A percentile compares a stretch with the other conserved stretches of the same genome.
Evolutionary conservation across 2,797 vertebrate species (phyloP).

Genomic region (Pangasius macronema): DNA sequence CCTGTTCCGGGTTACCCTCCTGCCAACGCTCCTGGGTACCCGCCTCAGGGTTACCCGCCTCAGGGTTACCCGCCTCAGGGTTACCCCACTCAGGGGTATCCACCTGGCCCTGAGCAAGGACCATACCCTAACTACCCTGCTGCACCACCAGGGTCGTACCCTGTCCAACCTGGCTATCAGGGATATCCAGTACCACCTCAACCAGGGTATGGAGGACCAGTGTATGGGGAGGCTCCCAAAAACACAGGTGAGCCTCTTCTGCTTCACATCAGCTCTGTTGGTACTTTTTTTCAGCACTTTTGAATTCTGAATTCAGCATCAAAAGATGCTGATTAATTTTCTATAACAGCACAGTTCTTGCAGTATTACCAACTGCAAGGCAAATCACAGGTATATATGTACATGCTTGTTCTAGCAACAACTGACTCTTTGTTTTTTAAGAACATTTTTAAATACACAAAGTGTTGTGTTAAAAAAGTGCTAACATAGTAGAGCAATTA

Average conservation of each 20-base stretch:
- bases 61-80: slow-evolving; percentile 41
- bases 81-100: slow-evolving; percentile 49
- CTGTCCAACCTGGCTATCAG: slow-evolving; percentile 61
- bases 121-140: slow-evolving; percentile 51
- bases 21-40: slow-evolving; percentile 40
- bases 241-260: slow-evolving; percentile 55
- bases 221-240: slow-evolving; percentile 59
- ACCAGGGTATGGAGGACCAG: slow-evolving; percentile 49
- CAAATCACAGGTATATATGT: not conserved
- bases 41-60: slow-evolving; percentile 55
- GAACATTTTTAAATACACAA: no score
- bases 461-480: not conserved
- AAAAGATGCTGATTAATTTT: not conserved
- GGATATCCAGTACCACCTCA: slow-evolving; percentile 57
- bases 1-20: slow-evolving; percentile 49
- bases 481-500: not conserved
- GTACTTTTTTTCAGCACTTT: not conserved
- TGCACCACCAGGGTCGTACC: slow-evolving; percentile 49
- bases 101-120: slow-evolving; percentile 42
- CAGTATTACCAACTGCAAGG: not conserved
- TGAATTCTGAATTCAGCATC: not conserved
- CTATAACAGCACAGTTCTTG: not conserved
- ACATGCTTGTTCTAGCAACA: not conserved
- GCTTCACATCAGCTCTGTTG: not conserved
- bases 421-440: not conserved